Base-by-base conservation (phyloP, 2,113 vertebrate species). In the Colinus virginianus region DNA sequence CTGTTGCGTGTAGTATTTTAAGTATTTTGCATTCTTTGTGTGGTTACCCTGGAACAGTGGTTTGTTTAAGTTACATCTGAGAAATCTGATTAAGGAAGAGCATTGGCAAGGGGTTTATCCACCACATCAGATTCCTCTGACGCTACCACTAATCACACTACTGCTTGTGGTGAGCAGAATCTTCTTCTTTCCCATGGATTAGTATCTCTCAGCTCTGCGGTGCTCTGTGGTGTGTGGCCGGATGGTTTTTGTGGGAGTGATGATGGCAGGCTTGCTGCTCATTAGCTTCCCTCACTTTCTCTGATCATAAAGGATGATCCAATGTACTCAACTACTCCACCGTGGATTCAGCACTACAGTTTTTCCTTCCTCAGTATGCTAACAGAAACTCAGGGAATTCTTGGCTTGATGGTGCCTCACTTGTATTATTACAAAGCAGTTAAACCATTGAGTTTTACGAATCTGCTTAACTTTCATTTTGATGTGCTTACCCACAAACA, bases 141-240 rank as follows among this genome's bases (percentile, higher is more conserved):
- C 90, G 16, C 53, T 71, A 43, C 92, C 92, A 88, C 94, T 90
- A 96, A 96, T 95, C 66, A 88, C 86, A 93, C 86, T 69, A 55
- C 7, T 90, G 69, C 58, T 53, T 95, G 90, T 78, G 94, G 96
- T 75, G 66, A 88, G 74, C 62, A 75, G 69, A 81, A 94, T 76
- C 90, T 81, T 66, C 55, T 75, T 86, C 62, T 93, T 96, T 96
- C 96, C 88, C 96, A 96, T 0, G 86, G 86, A 90, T 84, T 76
- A 78, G 34, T 75, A 68, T 96, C 86, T 78, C 64, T 88, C 63
- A 92, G 66, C 59, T 88, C 66, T 34, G 59, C 22, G 40, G 63
- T 77, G 63, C 77, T 95, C 48, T 81, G 85, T 30, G 90, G 77
- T 93, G 72, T 93, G 89, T 80, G 82, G 74, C 1, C 4, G 61